Conservation (phyloP, 2,113 vertebrate species). For the Epinephelus cyanopodus region DNA sequence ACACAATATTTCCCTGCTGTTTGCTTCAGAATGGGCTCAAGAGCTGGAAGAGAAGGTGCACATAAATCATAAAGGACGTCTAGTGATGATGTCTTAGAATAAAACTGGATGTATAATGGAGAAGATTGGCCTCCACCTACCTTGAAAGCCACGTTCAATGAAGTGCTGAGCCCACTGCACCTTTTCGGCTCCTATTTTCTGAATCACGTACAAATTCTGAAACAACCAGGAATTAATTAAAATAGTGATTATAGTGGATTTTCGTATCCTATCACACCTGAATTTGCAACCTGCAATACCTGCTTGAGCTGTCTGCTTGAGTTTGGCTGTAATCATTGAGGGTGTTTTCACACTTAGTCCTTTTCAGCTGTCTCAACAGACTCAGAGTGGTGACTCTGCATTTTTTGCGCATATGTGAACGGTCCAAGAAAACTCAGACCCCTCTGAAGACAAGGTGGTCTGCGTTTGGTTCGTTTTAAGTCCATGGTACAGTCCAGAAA, state of each 20-base stretch:
- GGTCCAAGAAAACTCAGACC: too few relatives aligned
- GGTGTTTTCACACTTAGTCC: too few relatives aligned
- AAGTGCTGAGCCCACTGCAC: conserved; percentile 90
- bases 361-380: too few relatives aligned
- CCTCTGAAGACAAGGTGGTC: too few relatives aligned
- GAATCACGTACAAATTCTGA: conserved; percentile 90
- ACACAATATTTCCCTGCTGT: conserved; percentile 92
- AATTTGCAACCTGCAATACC: not conserved
- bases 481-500: too few relatives aligned
- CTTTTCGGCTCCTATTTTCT: conserved; percentile 89
- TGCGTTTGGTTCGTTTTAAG: too few relatives aligned
- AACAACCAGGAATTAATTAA: conserved; percentile 12
- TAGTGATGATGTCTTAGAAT: not conserved
- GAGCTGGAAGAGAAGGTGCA: conserved; percentile 80
- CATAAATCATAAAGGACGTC: not conserved
- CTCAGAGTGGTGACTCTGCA: too few relatives aligned
- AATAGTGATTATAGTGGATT: not conserved
- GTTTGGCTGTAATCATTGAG: not conserved
- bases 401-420: too few relatives aligned
- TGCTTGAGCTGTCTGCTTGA: not conserved
- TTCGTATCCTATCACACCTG: not conserved
- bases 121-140: conserved; percentile 74
- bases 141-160: conserved; percentile 90
- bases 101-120: not conserved
- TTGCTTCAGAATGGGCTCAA: conserved; percentile 90